A percentile compares a stretch with the other conserved stretches of the same genome.
These are phyloP conservation scores for Panthera tigris DNA, from an alignment of 2,113 vertebrate species.

Conservation along the genomic window DNA sequence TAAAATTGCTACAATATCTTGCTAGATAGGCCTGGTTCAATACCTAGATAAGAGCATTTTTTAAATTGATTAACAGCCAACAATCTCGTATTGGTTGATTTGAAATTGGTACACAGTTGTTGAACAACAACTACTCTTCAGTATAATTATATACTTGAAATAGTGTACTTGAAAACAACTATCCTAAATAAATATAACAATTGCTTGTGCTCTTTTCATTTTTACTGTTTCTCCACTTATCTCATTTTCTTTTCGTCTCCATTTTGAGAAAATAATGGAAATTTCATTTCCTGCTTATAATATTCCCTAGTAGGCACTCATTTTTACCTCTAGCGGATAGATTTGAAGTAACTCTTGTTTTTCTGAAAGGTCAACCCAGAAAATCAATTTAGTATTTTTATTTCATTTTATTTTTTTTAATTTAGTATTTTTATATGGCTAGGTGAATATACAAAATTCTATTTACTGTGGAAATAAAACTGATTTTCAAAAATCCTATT, in stretches of 20 bases:
- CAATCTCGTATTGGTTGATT: not conserved
- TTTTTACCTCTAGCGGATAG: conserved; percentile 25
- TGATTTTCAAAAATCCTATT: not conserved
- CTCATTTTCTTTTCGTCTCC: conserved; percentile 5
- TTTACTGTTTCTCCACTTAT: not conserved
- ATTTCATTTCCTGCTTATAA: conserved; percentile 20
- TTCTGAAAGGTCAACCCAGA: not conserved
- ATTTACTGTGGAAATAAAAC: conserved; percentile 28
- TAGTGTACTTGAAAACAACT: conserved; percentile 2
- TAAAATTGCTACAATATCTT: conserved; percentile 3
- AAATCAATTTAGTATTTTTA: conserved; percentile 25
- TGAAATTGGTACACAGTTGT: conserved; percentile 27
- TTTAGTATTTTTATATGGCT: not conserved
- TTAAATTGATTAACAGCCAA: not conserved
- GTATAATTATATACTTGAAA: not conserved
- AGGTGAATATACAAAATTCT: not conserved
- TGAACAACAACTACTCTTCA: conserved; percentile 3
- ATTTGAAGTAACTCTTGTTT: conserved; percentile 35
- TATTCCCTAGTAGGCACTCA: not conserved
- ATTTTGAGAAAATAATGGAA: conserved; percentile 16
- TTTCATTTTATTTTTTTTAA: not conserved
- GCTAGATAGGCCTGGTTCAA: not conserved
- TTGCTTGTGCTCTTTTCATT: conserved; percentile 35
- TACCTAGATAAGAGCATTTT: not conserved
- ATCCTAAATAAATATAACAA: not conserved